Evolutionary conservation across 1,140 invertebrate species (phyloP), one percentile per base, ranked within the genome.

Genomic region (Nephotettix cincticeps): DNA sequence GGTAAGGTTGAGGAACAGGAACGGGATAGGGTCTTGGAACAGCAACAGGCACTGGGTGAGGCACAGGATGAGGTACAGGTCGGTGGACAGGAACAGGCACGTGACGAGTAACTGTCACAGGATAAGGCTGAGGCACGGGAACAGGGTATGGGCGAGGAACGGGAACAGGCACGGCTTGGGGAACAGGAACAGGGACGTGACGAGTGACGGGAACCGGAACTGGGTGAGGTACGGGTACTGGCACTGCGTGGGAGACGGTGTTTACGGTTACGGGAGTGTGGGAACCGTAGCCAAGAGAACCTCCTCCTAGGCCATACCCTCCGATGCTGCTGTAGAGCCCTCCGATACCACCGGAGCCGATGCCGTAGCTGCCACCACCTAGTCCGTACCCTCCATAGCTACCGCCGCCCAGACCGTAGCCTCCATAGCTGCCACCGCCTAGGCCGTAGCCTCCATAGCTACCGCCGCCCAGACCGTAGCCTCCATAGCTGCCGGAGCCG

Each of bases 121-220:
- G 74, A 23, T 75, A 73, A 9, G 70, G 71, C 51, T 75, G 73
- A 28, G 75, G 72, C 27, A 76, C 75, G 56, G 73, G 74, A 43
- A 72, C 71, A 13, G 75, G 74, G 6, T 75, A 71, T 40, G 61
- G 72, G 58, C 69, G 71, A 1, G 75, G 74, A 9, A 76, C 69
- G 21, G 69, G 64, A 14, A 76, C 75, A 1, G 74, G 74, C 36
- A 72, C 71, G 13, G 69, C 56, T 40, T 70, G 61, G 17, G 69
- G 69, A 23, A 65, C 58, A 9, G 70, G 70, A 23, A 74, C 71
- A 1, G 73, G 75, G 1, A 72, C 29, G 13, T 74, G 72, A 29
- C 71, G 64, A 43, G 71, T 73, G 13, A 76, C 75, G 0, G 73
- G 58, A 6, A 72, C 71, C 0, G 71, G 67, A 1, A 64, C 54